Conservation (phyloP, 2,888 invertebrate species). For the Leptopilina myrica region DNA sequence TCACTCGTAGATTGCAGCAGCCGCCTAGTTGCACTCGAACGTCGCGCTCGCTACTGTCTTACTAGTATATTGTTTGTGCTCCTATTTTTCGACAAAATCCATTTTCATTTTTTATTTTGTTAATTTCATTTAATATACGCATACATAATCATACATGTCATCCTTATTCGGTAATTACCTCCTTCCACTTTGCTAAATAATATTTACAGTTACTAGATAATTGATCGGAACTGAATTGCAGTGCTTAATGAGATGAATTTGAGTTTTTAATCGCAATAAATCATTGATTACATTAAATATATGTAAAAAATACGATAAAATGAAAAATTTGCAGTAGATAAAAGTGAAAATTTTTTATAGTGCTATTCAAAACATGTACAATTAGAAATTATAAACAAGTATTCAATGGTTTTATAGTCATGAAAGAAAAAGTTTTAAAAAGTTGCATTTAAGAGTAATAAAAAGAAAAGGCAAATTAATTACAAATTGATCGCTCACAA, state of each 20-base stretch:
- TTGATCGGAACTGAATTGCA: not conserved
- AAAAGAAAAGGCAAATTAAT: too few relatives aligned
- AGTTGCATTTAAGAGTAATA: too few relatives aligned
- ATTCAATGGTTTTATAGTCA: too few relatives aligned
- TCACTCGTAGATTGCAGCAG: constrained; percentile 48
- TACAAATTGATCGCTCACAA: too few relatives aligned
- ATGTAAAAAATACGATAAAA: too few relatives aligned
- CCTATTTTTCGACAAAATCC: not conserved
- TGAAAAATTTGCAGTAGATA: too few relatives aligned
- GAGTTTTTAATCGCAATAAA: not conserved
- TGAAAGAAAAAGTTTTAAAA: too few relatives aligned
- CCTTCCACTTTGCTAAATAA: not conserved
- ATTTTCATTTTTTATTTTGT: not conserved
- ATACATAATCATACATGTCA: not conserved
- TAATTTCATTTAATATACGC: not conserved
- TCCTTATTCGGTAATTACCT: not conserved
- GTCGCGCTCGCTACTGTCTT: constrained; percentile 41
- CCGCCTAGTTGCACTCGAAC: constrained; percentile 51
- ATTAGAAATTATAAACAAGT: too few relatives aligned
- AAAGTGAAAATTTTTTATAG: too few relatives aligned
- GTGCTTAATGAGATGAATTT: not conserved
- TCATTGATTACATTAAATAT: too few relatives aligned
- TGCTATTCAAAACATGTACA: too few relatives aligned
- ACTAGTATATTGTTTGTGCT: constrained; percentile 15
- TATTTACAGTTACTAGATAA: not conserved